These are phyloP conservation scores for Rhizomys pruinosus DNA, from an alignment of 2,113 vertebrate genomes.

Conservation along the genomic window DNA sequence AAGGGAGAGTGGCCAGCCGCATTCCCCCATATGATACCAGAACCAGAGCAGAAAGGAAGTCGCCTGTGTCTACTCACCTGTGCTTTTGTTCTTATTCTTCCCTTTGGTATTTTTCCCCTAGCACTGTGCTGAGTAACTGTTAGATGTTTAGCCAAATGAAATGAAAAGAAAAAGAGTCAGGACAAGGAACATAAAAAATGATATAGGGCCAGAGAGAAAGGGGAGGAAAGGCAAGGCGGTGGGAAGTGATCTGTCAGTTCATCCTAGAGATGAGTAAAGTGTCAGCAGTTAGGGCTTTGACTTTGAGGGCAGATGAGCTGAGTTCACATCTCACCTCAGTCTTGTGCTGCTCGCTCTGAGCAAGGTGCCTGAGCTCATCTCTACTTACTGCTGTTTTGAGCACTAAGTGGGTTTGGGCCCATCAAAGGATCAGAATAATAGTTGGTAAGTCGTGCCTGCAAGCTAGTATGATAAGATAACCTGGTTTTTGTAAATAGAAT, in stretches of 20 bases:
- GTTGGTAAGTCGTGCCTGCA: neutral
- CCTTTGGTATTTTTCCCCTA: neutral
- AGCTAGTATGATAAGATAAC: neutral
- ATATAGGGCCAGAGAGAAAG: neutral
- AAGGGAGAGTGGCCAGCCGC: too few species aligned
- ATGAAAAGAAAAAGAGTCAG: neutral
- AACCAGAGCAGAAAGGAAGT: neutral
- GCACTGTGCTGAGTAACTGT: neutral
- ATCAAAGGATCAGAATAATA: neutral
- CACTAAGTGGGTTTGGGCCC: neutral
- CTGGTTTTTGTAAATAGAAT: neutral
- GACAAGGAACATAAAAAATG: neutral
- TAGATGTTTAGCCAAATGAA: neutral
- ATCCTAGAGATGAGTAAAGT: neutral
- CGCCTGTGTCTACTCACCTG: neutral
- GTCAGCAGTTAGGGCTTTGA: neutral
- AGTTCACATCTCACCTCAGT: neutral
- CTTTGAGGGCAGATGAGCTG: neutral
- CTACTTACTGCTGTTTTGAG: neutral
- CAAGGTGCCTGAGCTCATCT: neutral
- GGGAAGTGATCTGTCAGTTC: neutral
- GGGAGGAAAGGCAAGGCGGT: too few species aligned
- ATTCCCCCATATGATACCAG: neutral
- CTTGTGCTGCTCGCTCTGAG: neutral
- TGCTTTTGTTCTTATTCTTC: neutral